Conservation (phyloP, 2,797 vertebrate genomes). For the Lagodon rhomboides region DNA sequence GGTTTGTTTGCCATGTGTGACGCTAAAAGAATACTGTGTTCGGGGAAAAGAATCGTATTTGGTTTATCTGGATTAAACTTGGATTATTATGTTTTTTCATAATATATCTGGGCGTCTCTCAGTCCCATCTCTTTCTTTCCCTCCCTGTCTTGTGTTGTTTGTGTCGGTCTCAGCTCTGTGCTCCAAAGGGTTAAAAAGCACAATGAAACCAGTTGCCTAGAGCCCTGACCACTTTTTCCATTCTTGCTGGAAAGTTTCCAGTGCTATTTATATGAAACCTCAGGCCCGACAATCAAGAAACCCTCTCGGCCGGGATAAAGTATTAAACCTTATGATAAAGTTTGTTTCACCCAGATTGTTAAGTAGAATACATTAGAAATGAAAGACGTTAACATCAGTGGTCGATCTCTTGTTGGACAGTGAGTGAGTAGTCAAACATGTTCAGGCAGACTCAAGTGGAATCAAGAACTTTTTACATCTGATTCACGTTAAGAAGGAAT, state of each 20-base stretch:
- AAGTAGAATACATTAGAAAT: conserved; percentile 10
- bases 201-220: conserved; percentile 76
- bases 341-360: conserved; percentile 27
- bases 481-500: background rate
- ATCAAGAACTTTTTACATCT: conserved; percentile 39
- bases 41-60: too few relatives aligned
- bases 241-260: conserved; percentile 85
- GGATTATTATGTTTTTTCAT: background rate
- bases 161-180: conserved; percentile 2
- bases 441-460: conserved; percentile 14
- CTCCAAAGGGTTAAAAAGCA: conserved; percentile 77
- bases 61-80: background rate
- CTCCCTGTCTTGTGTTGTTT: conserved; percentile 1
- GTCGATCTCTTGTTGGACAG: conserved; percentile 1
- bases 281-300: conserved; percentile 71
- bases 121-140: background rate
- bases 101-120: background rate
- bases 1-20: conserved; percentile 6
- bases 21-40: background rate
- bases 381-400: conserved; percentile 13
- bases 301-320: conserved; percentile 60
- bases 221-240: conserved; percentile 82
- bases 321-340: conserved; percentile 58
- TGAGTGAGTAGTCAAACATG: conserved; percentile 12
- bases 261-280: conserved; percentile 83